Base-by-base conservation (phyloP, 1,140 invertebrate genomes). In the Phthorimaea operculella region DNA sequence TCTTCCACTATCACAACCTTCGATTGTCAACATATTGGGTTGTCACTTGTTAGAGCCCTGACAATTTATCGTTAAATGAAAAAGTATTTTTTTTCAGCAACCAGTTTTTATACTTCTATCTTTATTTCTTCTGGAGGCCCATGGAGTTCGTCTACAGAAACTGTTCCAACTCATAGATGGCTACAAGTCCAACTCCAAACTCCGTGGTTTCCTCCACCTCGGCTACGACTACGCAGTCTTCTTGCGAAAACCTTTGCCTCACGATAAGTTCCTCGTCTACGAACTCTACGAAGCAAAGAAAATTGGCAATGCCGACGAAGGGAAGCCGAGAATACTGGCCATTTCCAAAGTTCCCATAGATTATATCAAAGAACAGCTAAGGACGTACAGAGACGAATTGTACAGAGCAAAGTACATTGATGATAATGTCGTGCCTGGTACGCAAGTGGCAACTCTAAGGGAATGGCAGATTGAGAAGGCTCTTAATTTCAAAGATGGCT, bases 401-500 rank as follows among this genome's bases (percentile, higher is more conserved):
- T 76, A 75, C 51, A 69, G 57, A 47, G 64, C 80, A 0, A 84
- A 79, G 51, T 79, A 82, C 59, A 59, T 70, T 6, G 69, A 81
- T 51, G 53, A 65, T 15, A 73, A 76, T 47, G 45, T 67, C 4
- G 64, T 83, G 11, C 80, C 80, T 2, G 80, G 80, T 6, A 78
- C 77, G 5, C 54, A 63, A 53, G 70, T 82, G 17, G 65, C 70
- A 53, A 80, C 77, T 1, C 52, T 83, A 21, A 66, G 78, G 18
- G 80, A 83, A 58, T 83, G 80, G 80, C 80, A 82, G 49, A 79
- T 83, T 65, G 62, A 72, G 8, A 62, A 63, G n/a, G 72, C 74
- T 1, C 53, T 83, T 9, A 63, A 59, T 8, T 59, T 61, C 4
- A 11, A 11, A 4, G 14, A 42, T 42, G 39, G 39, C 2, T n/a